Evolutionary conservation across 64 coral and sea anemone genomes (phyloP).

Genomic region (Stichodactyla mertensii): DNA sequence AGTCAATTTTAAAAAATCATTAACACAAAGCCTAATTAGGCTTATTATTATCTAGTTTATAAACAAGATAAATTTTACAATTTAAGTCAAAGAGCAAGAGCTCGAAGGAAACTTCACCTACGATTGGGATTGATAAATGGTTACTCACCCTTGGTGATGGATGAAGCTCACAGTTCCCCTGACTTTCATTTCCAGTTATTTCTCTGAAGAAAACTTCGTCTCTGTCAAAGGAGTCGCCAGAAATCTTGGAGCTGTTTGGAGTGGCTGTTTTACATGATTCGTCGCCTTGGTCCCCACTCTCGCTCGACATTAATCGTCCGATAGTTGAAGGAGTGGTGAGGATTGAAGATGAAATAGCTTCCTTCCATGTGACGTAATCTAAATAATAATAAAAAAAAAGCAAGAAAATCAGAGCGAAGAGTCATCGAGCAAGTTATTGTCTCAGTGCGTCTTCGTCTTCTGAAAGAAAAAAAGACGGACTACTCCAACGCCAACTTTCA

Average conservation of each 20-base stretch:
- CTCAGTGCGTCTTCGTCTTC: too few species aligned
- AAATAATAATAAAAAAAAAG: neutral
- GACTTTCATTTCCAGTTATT: neutral
- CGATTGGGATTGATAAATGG: too few species aligned
- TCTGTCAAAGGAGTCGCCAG: slow-evolving; percentile 39
- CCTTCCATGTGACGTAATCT: slow-evolving; percentile 14
- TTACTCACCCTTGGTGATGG: neutral
- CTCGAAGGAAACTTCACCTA: too few species aligned
- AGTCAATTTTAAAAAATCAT: neutral
- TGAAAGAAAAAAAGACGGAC: too few species aligned
- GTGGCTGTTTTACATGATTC: neutral
- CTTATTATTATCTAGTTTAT: too few species aligned
- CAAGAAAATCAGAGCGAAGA: neutral
- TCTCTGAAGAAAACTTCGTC: slow-evolving; percentile 69
- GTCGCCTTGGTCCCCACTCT: neutral
- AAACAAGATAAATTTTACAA: too few species aligned
- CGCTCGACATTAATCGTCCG: neutral
- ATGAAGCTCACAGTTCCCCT: neutral
- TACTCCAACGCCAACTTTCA: too few species aligned
- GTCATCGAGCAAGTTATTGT: too few species aligned
- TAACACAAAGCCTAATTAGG: too few species aligned
- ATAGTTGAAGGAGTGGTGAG: slow-evolving; percentile 9
- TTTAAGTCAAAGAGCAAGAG: too few species aligned
- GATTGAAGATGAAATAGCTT: neutral
- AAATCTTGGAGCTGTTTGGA: slow-evolving; percentile 11